Conservation (phyloP, 2,113 vertebrate species). For the Poeciliopsis prolifica region DNA sequence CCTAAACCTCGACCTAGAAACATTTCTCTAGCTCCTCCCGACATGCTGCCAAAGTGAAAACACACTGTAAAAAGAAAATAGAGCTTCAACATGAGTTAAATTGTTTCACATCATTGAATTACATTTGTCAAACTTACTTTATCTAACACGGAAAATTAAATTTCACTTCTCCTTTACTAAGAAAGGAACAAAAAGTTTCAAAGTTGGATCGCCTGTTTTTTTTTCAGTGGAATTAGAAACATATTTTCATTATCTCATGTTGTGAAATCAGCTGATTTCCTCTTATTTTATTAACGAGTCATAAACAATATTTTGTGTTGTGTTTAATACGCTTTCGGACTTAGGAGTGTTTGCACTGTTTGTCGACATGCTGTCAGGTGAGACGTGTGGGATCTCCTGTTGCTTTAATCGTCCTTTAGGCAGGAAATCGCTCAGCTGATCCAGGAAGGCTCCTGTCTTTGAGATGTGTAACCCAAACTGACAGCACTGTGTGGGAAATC, state of each 20-base stretch:
- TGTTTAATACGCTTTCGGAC: neutral
- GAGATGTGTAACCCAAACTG: slow-evolving; percentile 73
- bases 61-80: no score
- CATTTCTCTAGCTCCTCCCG: neutral
- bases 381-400: slow-evolving; percentile 30
- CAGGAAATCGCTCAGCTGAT: slow-evolving; percentile 34
- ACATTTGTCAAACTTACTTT: no score
- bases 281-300: neutral
- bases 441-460: slow-evolving; percentile 61
- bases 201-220: no score
- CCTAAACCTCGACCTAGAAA: neutral
- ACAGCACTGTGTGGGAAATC: slow-evolving; percentile 68
- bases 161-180: no score
- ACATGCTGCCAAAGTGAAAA: no score
- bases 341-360: neutral
- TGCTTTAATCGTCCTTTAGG: neutral
- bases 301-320: neutral
- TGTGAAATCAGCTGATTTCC: no score
- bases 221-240: no score
- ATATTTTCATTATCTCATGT: no score
- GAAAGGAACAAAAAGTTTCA: no score
- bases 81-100: no score
- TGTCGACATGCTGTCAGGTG: neutral
- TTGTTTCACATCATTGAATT: no score
- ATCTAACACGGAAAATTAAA: no score